Base-by-base conservation (phyloP, 2,888 invertebrate species). In the Drosophila siamana region DNA sequence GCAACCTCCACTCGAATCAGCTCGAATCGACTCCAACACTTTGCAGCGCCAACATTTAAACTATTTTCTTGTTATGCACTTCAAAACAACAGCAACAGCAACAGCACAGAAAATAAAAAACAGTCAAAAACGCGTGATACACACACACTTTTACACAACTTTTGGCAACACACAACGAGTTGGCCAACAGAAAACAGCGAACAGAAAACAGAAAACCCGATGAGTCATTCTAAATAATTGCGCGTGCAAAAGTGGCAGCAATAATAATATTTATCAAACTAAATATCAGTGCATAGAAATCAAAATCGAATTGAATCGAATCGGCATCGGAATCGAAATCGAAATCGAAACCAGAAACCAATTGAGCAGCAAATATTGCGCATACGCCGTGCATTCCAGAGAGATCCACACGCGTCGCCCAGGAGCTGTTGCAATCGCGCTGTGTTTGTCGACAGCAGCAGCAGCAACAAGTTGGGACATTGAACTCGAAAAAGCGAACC, bases 401-500 rank as follows among this genome's bases (percentile, higher is more conserved):
- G 68, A 83, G 74, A 78, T 88, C 88, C 72, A 81, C 51, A 46
- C 61, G 9, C 51, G 26, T 46, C 47, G 69, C 52, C 56, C 72
- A 80, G 88, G 86, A 80, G 76, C 86, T 85, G 76, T 85, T 80
- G 85, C 88, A 85, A 85, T 88, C 86, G 41, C 22, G 43, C 33
- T 41, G 30, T 55, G 9, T 48, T 52, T 55, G 9, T 40, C 55
- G 57, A 54, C 47, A 63, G 48, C 50, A 54, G n/a, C n/a, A n/a
- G n/a, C n/a, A 57, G 65, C 59, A 65, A 65, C 65, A 63, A 66
- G 81, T 74, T 78, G 85, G 85, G 85, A 85, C 85, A 85, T 85
- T 85, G 85, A 85, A 88, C 85, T 85, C 85, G 87, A 85, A 88
- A 85, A n/a, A n/a, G n/a, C n/a, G n/a, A n/a, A n/a, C n/a, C n/a